phyloP scores from a whole-genome alignment of 2,888 invertebrate species.

The Therioaphis trifolii region DNA sequence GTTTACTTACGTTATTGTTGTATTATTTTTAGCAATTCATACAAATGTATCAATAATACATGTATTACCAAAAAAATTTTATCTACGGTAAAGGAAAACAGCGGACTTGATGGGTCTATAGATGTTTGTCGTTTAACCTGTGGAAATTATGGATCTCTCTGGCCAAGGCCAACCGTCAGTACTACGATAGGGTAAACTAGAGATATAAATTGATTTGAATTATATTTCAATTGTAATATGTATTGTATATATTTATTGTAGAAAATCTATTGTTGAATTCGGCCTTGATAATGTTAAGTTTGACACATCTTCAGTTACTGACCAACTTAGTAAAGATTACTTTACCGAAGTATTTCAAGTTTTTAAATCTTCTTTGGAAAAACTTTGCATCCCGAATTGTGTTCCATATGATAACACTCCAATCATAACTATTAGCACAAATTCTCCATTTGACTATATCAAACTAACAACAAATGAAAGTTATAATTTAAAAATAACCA shows the following conservation, averaged over 20 bases:
- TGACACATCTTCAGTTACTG: slow-evolving; percentile 71
- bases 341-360: slow-evolving; percentile 73
- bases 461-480: slow-evolving; percentile 79
- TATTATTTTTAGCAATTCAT: slow-evolving; percentile 30
- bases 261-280: slow-evolving; percentile 46
- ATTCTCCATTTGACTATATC: slow-evolving; percentile 71
- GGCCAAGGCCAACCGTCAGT: slow-evolving; percentile 76
- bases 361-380: slow-evolving; percentile 72
- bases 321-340: slow-evolving; percentile 69
- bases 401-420: slow-evolving; percentile 71
- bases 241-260: not conserved
- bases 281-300: slow-evolving; percentile 70
- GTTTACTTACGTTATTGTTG: not conserved
- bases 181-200: slow-evolving; percentile 65
- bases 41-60: slow-evolving; percentile 49
- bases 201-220: not conserved
- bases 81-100: slow-evolving; percentile 8
- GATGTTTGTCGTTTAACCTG: slow-evolving; percentile 78
- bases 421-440: slow-evolving; percentile 73
- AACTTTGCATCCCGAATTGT: slow-evolving; percentile 73
- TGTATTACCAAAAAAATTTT: not conserved
- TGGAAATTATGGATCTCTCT: slow-evolving; percentile 77
- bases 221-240: not conserved
- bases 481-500: slow-evolving; percentile 74
- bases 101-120: slow-evolving; percentile 69